Evolutionary conservation across 1,140 invertebrate species (phyloP).

Genomic region (Drosophila teissieri): DNA sequence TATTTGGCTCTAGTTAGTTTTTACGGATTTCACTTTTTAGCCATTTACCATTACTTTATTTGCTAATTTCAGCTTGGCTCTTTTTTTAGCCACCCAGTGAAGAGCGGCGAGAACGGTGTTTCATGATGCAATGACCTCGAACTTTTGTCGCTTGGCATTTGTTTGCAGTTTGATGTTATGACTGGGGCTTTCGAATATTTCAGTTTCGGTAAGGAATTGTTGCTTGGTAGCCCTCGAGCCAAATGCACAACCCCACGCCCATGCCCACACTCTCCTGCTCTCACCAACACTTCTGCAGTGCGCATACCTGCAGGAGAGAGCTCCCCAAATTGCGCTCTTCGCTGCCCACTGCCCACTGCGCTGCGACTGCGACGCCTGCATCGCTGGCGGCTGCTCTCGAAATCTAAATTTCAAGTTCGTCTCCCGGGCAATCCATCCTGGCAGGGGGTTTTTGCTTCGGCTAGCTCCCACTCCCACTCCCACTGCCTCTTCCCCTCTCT

Average conservation of each 20-base stretch:
- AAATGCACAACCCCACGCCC: background rate
- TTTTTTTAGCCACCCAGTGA: background rate
- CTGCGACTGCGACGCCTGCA: constrained; percentile 14
- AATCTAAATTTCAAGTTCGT: constrained; percentile 83
- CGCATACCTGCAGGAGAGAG: constrained; percentile 7
- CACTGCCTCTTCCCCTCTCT: background rate
- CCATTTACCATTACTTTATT: constrained; percentile 60
- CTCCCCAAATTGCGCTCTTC: constrained; percentile 21
- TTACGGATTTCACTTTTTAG: constrained; percentile 70
- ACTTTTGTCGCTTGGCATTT: constrained; percentile 41
- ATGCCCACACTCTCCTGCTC: constrained; percentile 28
- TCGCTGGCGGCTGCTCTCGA: constrained; percentile 62
- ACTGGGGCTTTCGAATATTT: constrained; percentile 7
- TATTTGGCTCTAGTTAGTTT: constrained; percentile 4
- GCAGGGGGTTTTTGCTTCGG: constrained; percentile 39
- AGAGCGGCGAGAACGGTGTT: constrained; percentile 3
- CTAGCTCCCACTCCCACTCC: constrained; percentile 4
- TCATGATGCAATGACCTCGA: constrained; percentile 70
- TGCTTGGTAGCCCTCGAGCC: background rate
- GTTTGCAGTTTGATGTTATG: constrained; percentile 8
- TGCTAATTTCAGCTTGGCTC: constrained; percentile 44
- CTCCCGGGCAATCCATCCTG: constrained; percentile 58
- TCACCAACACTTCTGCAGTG: constrained; percentile 31
- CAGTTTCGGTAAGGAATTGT: constrained; percentile 6
- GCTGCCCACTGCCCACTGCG: constrained; percentile 7